Evolutionary conservation across 2,888 invertebrate species (phyloP).

Genomic region (Eristalis arbustorum): DNA sequence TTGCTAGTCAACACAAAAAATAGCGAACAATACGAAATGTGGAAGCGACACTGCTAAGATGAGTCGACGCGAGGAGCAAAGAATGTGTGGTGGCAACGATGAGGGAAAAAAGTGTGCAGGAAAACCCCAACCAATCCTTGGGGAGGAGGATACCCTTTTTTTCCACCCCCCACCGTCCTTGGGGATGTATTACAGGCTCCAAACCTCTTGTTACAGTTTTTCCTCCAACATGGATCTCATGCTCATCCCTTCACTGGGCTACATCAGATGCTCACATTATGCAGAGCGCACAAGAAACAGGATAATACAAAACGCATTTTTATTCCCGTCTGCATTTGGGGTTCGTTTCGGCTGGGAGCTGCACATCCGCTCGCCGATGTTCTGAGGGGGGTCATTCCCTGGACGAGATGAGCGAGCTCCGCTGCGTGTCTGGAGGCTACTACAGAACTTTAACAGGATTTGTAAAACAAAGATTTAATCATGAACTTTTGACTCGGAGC

Average conservation of each 20-base stretch:
- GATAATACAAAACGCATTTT: slow-evolving; percentile 51
- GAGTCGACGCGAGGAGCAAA: slow-evolving; percentile 3
- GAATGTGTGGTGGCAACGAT: slow-evolving; percentile 11
- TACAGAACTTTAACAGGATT: neutral
- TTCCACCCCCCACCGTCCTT: neutral
- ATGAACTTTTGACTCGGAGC: neutral
- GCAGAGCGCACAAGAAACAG: slow-evolving; percentile 34
- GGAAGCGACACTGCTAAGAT: slow-evolving; percentile 51
- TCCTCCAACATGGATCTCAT: neutral
- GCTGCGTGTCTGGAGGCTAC: neutral
- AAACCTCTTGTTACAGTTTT: slow-evolving; percentile 7
- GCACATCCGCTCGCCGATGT: neutral
- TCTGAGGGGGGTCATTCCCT: neutral
- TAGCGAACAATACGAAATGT: slow-evolving; percentile 39
- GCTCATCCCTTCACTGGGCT: slow-evolving; percentile 18
- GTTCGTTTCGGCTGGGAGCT: neutral
- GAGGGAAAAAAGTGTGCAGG: neutral
- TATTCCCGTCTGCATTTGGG: slow-evolving; percentile 27
- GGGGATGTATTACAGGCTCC: slow-evolving; percentile 42
- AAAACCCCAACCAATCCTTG: slow-evolving; percentile 42
- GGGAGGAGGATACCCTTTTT: slow-evolving; percentile 15
- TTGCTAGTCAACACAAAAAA: slow-evolving; percentile 34
- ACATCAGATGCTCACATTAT: slow-evolving; percentile 48
- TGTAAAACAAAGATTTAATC: neutral
- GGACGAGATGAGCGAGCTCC: neutral